Base-by-base conservation (phyloP, 2,888 invertebrate species). In the Leptinotarsa peninsularis region DNA sequence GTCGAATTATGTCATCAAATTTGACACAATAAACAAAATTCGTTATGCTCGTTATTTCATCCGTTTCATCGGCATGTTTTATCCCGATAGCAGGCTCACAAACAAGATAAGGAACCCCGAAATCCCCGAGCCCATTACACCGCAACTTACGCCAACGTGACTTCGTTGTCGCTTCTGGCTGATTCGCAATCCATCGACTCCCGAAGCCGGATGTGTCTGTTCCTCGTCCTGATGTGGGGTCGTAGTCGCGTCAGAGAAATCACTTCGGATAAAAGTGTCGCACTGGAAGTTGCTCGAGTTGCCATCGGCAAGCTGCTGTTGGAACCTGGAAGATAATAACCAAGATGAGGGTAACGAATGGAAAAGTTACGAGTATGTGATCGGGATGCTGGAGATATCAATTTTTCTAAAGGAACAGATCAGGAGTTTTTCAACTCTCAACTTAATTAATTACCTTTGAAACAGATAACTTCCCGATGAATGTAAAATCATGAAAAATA, bases 181-280 rank as follows among this genome's bases (percentile, higher is more conserved):
- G 82, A 82, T 73, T 90, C 90, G 33, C 89, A 89, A 81, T 91
- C 91, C 69, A 90, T 86, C 77, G 92, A 91, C 81, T 93, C 93
- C 18, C 93, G 88, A 1, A 94, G 86, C n/a, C 93, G 89, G 1
- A 88, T 89, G 81, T 91, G 91, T 43, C 90, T 89, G 77, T 89
- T 84, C 74, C 88, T 87, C n/a, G 77, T 66, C 58, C 83, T 82
- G 60, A 90, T 88, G 78, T 89, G 85, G 27, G 89, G 90, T 49
- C 91, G 88, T 83, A 92, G 88, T 84, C 91, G 90, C 15, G 92
- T 91, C 79, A 93, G 85, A 21, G 94, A 95, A 63, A 94, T 93
- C 27, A 95, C 95, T 86, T 96, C 95, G 0, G 95, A 95, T 15
- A 95, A 89, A 14, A 95, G 88, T 0, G 95, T 95, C 63, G 94